A percentile compares a stretch with the other conserved stretches of the same genome.
phyloP scores from a whole-genome alignment of 1,140 invertebrate species.

The Cardiocondyla obscurior region DNA sequence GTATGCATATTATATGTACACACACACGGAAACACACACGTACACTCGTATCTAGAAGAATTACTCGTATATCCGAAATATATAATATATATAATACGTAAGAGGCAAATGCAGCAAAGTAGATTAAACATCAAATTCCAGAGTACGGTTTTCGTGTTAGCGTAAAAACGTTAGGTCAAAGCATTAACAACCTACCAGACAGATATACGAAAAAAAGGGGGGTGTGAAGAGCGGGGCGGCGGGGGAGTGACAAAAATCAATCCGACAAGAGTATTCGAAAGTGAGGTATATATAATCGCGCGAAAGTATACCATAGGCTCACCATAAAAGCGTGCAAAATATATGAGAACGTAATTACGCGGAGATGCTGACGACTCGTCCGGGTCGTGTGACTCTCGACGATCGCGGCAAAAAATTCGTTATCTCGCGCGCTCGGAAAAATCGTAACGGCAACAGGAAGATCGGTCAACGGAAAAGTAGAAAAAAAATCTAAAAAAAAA shows the following conservation, averaged over 20 bases:
- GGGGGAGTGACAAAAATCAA: too few relatives aligned
- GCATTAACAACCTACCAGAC: constrained; percentile 82
- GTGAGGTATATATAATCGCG: constrained; percentile 54
- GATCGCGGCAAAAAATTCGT: constrained; percentile 35
- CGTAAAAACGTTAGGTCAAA: constrained; percentile 80
- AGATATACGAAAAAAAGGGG: constrained; percentile 65
- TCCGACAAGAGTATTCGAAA: constrained; percentile 54
- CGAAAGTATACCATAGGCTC: constrained; percentile 75
- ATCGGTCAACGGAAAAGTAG: constrained; percentile 28
- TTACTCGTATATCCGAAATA: constrained; percentile 69
- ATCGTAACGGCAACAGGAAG: constrained; percentile 43
- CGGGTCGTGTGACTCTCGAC: background rate
- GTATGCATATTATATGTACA: constrained; percentile 73
- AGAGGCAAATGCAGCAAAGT: constrained; percentile 78
- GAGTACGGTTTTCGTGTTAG: constrained; percentile 78
- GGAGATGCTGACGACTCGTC: background rate
- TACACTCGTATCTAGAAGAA: constrained; percentile 69
- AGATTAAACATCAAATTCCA: constrained; percentile 80
- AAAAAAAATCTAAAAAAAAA: background rate
- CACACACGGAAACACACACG: constrained; percentile 70
- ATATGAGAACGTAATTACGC: constrained; percentile 45
- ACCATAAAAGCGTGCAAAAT: constrained; percentile 82
- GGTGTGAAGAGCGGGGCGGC: too few relatives aligned
- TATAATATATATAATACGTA: too few relatives aligned
- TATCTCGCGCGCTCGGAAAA: constrained; percentile 7